Conservation (phyloP, 2,113 vertebrate genomes). For the Cynoglossus semilaevis region DNA sequence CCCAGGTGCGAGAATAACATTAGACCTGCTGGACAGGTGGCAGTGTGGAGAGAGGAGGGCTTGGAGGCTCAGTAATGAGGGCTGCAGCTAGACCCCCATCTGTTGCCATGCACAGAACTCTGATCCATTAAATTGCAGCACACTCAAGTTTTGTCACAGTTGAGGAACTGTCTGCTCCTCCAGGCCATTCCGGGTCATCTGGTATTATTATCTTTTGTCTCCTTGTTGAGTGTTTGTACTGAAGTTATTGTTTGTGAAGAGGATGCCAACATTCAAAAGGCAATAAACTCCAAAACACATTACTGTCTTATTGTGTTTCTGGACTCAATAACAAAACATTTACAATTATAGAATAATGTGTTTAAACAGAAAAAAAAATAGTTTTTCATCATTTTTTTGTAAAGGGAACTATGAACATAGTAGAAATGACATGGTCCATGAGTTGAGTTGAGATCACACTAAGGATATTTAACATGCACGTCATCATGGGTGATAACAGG, state of each 20-base stretch:
- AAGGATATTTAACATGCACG: too few relatives aligned
- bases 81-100: constrained; percentile 74
- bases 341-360: too few relatives aligned
- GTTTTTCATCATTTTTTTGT: too few relatives aligned
- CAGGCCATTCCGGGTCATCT: constrained; percentile 35
- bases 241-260: not conserved
- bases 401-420: too few relatives aligned
- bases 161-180: constrained; percentile 38
- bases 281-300: not conserved
- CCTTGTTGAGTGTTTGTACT: constrained; percentile 19
- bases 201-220: constrained; percentile 14
- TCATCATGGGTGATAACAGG: too few relatives aligned
- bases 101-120: constrained; percentile 68
- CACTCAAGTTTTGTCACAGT: constrained; percentile 61
- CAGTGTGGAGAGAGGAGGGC: constrained; percentile 55
- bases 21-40: constrained; percentile 76
- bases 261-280: not conserved
- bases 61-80: constrained; percentile 72
- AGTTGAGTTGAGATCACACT: too few relatives aligned
- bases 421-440: too few relatives aligned
- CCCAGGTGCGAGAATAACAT: constrained; percentile 74
- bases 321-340: too few relatives aligned
- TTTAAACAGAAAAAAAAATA: too few relatives aligned
- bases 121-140: constrained; percentile 70
- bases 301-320: too few relatives aligned